Evolutionary conservation across 2,797 vertebrate genomes (phyloP), one percentile per base, ranked within the genome.

Genomic region (Cyprinodon diabolis): DNA sequence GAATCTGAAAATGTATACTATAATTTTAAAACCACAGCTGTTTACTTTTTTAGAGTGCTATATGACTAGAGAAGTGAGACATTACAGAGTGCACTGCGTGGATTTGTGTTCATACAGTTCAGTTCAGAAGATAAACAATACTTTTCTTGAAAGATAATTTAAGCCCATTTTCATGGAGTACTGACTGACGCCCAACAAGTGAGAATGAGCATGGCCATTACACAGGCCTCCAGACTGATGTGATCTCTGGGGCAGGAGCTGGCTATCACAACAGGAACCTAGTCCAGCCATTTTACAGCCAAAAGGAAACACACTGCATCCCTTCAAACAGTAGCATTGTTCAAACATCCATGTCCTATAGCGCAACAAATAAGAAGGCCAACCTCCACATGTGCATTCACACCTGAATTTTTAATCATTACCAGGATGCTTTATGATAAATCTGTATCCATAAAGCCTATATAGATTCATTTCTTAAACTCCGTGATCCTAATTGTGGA

Each of bases 241-340:
- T 56, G 86, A 45, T 84, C 70, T 76, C 85, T 81, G 79, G 75
- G 80, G 55, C 84, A 83, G 74, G 75, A 73, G 71, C 75, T 62
- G 75, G 70, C 84, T 84, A 84, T 91, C 86, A 90, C 90, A 90
- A 91, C 90, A 89, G 91, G 89, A 91, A 92, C 90, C 67, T 72
- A 56, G 85, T 90, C 85, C 82, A 84, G 84, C 37, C 77, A 57
- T 89, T 89, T 92, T 85, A 90, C 82, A 90, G 91, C 81, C 60
- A 23, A 75, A 82, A 81, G 87, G 91, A 92, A 93, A 91, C 87
- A 85, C 35, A 40, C 87, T 87, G 88, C 86, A 89, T 91, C 91
- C 89, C 84, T 82, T 88, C 84, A 87, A 90, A 87, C 85, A 86
- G 84, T 85, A 79, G 72, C 82, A 88, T 91, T 91, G 92, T 93